These are phyloP conservation scores for Medauroidea extradentata DNA, from an alignment of 1,140 invertebrate genomes.

Conservation along the genomic window DNA sequence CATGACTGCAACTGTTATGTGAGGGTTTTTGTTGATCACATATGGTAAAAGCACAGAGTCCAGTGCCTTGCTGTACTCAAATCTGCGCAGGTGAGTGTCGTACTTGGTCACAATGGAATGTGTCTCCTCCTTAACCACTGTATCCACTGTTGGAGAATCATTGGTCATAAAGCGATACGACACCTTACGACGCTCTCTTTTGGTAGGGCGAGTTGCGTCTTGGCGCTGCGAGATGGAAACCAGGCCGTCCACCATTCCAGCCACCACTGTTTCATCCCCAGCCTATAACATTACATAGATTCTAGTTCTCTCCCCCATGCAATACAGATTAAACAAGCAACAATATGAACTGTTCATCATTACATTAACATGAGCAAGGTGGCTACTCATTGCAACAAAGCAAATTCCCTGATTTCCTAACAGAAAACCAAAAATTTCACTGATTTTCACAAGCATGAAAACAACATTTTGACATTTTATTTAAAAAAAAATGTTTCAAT, in stretches of 20 bases:
- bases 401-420: no score
- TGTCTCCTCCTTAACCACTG: slow-evolving; percentile 46
- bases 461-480: no score
- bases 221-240: slow-evolving; percentile 79
- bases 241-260: slow-evolving; percentile 89
- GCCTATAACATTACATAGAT: slow-evolving; percentile 49
- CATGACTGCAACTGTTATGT: slow-evolving; percentile 71
- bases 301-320: background rate
- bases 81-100: slow-evolving; percentile 72
- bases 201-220: slow-evolving; percentile 44
- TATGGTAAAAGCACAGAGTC: slow-evolving; percentile 61
- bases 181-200: slow-evolving; percentile 38
- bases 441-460: no score
- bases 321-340: background rate
- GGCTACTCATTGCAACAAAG: background rate
- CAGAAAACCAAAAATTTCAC: no score
- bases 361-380: no score
- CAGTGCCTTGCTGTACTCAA: slow-evolving; percentile 77
- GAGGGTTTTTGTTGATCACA: slow-evolving; percentile 60
- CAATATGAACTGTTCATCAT: no score
- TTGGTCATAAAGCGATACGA: slow-evolving; percentile 47
- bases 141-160: slow-evolving; percentile 49
- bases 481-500: no score
- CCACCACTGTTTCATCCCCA: slow-evolving; percentile 78
- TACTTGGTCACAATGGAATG: slow-evolving; percentile 51